phyloP scores from a whole-genome alignment of 2,113 vertebrate genomes.

The Nerophis lumbriciformis region DNA sequence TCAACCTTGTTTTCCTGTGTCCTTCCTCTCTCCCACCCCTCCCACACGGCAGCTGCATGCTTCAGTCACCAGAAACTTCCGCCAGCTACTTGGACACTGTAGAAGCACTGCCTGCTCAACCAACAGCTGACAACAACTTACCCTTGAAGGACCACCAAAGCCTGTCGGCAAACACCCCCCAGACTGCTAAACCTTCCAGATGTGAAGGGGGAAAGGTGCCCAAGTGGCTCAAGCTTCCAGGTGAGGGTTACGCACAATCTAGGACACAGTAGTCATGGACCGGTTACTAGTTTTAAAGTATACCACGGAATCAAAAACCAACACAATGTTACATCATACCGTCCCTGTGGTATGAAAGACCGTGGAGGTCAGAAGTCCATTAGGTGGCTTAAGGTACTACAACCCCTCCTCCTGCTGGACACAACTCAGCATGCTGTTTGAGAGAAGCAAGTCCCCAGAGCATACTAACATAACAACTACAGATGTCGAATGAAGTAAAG shows the following conservation, averaged over 20 bases:
- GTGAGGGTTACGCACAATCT: constrained; percentile 38
- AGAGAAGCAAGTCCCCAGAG: no score
- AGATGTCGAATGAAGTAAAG: no score
- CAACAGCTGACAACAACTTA: neutral
- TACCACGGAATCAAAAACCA: no score
- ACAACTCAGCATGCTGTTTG: no score
- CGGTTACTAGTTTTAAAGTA: no score
- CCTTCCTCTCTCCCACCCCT: neutral
- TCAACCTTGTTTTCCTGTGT: neutral
- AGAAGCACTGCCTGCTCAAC: constrained; percentile 26
- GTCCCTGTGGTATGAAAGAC: no score
- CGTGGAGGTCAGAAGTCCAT: no score
- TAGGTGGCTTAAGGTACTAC: no score
- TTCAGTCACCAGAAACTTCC: constrained; percentile 36
- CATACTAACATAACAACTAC: no score
- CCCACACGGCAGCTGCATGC: constrained; percentile 57
- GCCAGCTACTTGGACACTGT: constrained; percentile 24
- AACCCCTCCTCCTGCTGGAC: no score
- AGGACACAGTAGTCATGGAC: no score
- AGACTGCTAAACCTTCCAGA: constrained; percentile 31
- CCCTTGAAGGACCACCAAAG: constrained; percentile 17
- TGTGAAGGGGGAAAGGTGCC: constrained; percentile 66
- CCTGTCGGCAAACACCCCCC: constrained; percentile 7
- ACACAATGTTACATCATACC: no score
- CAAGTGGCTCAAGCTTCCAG: constrained; percentile 78